A percentile compares a stretch with the other conserved stretches of the same genome.
These are phyloP conservation scores for Tachycineta bicolor DNA, from an alignment of 2,113 vertebrate genomes.

Conservation along the genomic window DNA sequence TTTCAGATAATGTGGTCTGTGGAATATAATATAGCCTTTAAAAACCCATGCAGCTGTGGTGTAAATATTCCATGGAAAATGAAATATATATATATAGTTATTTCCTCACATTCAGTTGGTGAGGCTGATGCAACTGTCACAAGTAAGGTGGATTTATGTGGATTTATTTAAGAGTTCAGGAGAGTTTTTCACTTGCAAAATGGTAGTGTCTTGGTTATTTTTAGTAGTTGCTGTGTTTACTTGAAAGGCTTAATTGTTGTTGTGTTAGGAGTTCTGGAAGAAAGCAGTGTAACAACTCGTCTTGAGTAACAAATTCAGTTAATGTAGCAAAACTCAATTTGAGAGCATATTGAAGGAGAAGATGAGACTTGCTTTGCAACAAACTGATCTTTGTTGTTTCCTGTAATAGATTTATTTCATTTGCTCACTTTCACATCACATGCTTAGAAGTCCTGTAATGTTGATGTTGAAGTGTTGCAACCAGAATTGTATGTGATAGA, in stretches of 20 bases:
- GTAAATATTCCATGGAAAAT: background rate
- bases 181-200: background rate
- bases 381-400: background rate
- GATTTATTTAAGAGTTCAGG: background rate
- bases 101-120: background rate
- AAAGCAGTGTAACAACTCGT: background rate
- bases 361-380: background rate
- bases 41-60: background rate
- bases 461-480: background rate
- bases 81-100: background rate
- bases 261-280: background rate
- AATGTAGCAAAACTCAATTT: background rate
- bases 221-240: background rate
- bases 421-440: background rate
- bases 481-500: background rate
- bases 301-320: background rate
- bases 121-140: background rate
- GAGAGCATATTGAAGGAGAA: background rate
- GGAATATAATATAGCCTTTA: background rate
- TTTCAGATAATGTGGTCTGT: background rate
- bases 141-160: background rate
- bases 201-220: background rate
- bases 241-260: background rate
- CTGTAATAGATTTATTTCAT: background rate
- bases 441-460: background rate